Evolutionary conservation across 2,888 invertebrate species (phyloP), one percentile per base, ranked within the genome.

Genomic region (Toxonevra muliebris): DNA sequence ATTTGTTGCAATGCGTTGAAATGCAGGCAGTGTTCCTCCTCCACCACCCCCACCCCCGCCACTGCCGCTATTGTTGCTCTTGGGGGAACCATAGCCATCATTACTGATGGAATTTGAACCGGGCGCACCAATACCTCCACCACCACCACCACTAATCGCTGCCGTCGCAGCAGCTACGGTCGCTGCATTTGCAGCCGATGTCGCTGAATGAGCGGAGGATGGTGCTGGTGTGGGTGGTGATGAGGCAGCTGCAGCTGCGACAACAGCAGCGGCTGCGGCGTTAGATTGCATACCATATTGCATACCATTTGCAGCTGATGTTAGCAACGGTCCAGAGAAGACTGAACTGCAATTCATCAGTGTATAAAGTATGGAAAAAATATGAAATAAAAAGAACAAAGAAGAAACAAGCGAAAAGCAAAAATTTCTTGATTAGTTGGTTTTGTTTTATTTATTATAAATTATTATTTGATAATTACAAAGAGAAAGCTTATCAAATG

Each of bases 11-110:
- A 85, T 79, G 57, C 83, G 76, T 71, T 85, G 83, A 68, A 86
- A 86, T 70, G 76, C 84, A 10, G 86, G 86, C 69, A 86, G 69
- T n/a, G 19, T 55, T 8, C 73, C 68, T 41, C 76, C 76, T 12
- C 77, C 76, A 11, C 75, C 75, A 65, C 75, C 74, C 54, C 75
- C 79, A 40, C 76, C 76, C n/a, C 76, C 76, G 52, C 79, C 81
- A 53, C 74, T 73, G 61, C 77, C 76, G 45, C 80, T 82, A 66
- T 78, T 77, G 41, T 78, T 76, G 64, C 82, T 79, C 69, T 81
- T 82, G 2, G 84, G 76, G 15, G 84, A 82, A 19, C 79, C 82
- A 67, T 85, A 85, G 63, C 83, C 83, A 67, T 85, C 84, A 60
- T 81, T 74, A 20, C 64, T 71, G 57, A 72, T 62, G 15, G 73